These are phyloP conservation scores for Chloroceryle inda DNA, from an alignment of 2,797 vertebrate species.

Conservation along the genomic window DNA sequence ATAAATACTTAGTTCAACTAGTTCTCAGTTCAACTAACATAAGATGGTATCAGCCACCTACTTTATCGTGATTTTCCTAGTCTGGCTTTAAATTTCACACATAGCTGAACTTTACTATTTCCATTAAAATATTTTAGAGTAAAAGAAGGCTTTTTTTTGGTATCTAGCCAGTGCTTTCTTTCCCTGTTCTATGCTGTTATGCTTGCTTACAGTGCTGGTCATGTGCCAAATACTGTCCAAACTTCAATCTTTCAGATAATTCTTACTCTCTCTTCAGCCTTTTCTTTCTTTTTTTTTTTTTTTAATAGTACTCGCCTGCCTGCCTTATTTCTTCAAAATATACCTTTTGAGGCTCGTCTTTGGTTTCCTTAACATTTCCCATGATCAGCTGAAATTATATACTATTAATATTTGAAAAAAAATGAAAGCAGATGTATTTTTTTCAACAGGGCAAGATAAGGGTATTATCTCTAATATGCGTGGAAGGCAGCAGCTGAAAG, in stretches of 20 bases:
- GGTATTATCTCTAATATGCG: neutral
- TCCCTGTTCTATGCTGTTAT: neutral
- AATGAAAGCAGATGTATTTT: neutral
- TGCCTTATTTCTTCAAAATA: neutral
- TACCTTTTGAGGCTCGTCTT: neutral
- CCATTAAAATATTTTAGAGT: neutral
- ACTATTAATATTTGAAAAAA: neutral
- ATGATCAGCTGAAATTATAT: neutral
- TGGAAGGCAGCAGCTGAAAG: neutral
- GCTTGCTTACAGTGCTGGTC: neutral
- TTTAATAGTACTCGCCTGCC: neutral
- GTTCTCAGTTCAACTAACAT: neutral
- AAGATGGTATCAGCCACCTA: neutral
- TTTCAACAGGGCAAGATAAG: neutral
- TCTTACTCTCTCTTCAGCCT: neutral
- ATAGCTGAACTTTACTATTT: neutral
- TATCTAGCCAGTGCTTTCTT: neutral
- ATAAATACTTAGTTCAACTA: neutral
- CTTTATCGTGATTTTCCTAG: neutral
- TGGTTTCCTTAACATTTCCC: neutral
- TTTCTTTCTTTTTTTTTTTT: neutral
- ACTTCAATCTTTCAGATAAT: neutral
- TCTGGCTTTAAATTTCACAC: neutral
- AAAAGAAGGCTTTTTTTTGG: fast-evolving
- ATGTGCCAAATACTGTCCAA: neutral